Base-by-base conservation (phyloP, 30 jellyfish, hydroid and myxozoan species). In the Aurelia sp. region DNA sequence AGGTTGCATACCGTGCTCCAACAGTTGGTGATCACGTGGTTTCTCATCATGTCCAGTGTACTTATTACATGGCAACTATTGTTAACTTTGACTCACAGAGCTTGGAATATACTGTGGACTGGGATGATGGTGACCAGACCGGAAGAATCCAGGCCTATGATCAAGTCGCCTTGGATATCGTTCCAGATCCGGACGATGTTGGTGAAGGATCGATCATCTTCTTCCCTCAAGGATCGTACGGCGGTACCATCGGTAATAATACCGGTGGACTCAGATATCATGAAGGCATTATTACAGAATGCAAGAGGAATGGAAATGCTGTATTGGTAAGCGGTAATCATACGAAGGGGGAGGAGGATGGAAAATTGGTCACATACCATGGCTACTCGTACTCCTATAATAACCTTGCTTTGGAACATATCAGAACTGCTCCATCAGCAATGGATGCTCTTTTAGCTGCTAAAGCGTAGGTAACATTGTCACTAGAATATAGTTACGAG, bases 61-160 rank as follows among this genome's bases (percentile, higher is more conserved):
- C 91, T 62, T 91, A 91, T 58, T 91, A 82, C 85, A 91, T 78
- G 95, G 92, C 97, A 20, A 91, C 97, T 16, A 82, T 91, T 13
- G 86, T 21, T 13, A 67, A 86, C 50, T 91, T 72, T 84, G 74
- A 91, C 50, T 7, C 84, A 13, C 55, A 58, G 53, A 72, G 80
- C 18, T n/a, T 91, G 85, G 95, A 77, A 55, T 91, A 91, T 38
- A 91, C 97, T 2, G 97, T 91, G 47, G 57, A 84, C 58, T 91
- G 97, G 97, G 97, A 91, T 40, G 97, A 91, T 27, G 95, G 92
- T 13, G 97, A 91, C 80, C 95, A 92, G 18, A 62, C 92, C 8
- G 97, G 97, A 17, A 63, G 92, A 33, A 89, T 67, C 47, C 95
- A 77, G 62, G 74, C 84, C 22, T 91, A 76, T 62, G 65, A 91